Evolutionary conservation across 2,113 vertebrate species (phyloP).

Genomic region (Scolopax mira): DNA sequence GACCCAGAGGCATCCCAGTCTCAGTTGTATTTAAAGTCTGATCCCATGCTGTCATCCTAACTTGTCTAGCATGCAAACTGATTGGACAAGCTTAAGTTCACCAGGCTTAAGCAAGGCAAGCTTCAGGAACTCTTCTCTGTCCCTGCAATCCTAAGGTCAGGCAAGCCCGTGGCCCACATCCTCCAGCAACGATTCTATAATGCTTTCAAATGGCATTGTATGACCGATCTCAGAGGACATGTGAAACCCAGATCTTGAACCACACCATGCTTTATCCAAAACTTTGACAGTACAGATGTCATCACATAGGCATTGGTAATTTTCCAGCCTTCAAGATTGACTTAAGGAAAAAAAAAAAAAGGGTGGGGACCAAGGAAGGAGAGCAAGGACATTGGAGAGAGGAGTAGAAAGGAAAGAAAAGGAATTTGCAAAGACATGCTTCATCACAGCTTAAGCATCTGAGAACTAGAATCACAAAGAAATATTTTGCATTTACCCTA

Average conservation of each 20-base stretch:
- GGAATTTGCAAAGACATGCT: background rate
- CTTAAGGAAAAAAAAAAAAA: background rate
- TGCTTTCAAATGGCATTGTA: background rate
- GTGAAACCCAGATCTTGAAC: background rate
- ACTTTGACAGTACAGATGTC: background rate
- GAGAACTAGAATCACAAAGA: background rate
- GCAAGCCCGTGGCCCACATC: background rate
- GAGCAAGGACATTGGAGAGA: background rate
- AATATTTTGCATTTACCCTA: background rate
- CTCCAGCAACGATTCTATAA: background rate
- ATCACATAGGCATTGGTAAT: background rate
- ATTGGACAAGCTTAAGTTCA: background rate
- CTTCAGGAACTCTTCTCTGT: background rate
- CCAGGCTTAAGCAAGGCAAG: background rate
- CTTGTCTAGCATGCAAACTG: background rate
- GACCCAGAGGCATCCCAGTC: background rate
- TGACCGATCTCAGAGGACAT: fast-evolving
- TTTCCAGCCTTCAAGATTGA: background rate
- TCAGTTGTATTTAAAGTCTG: background rate
- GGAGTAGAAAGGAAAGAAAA: background rate
- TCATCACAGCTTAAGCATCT: background rate
- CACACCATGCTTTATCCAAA: background rate
- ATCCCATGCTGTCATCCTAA: background rate
- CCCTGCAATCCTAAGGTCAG: background rate
- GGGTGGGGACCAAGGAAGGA: background rate